Base-by-base conservation (phyloP, 2,888 invertebrate species). In the Phania funesta region DNA sequence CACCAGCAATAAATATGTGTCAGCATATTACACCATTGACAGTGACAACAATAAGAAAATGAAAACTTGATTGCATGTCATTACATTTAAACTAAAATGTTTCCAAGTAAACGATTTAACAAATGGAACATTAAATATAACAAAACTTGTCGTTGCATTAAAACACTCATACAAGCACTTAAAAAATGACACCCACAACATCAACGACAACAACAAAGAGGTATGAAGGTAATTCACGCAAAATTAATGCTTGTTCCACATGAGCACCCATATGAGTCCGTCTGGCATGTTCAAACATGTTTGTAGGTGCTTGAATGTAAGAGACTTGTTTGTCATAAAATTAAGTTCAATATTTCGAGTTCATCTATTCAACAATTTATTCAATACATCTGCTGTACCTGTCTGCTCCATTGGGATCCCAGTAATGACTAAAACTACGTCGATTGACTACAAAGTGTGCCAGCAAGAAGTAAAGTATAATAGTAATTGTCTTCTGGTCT, bases 91-190 rank as follows among this genome's bases (percentile, higher is more conserved):
- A n/a, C n/a, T n/a, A n/a, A n/a, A n/a, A n/a, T n/a, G n/a, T n/a
- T n/a, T n/a, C n/a, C n/a, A n/a, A n/a, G n/a, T n/a, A n/a, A n/a
- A n/a, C n/a, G n/a, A n/a, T n/a, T 29, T n/a, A 50, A 48, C 41
- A 50, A 13, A 6, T 38, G 20, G 48, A 65, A n/a, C 2, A 52
- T 2, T 4, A 32, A 50, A 20, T 32, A 52, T 35, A 38, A 18
- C 35, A 16, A 35, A 74, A 38, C 22, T 24, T 29, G 38, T 60
- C 58, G 44, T 67, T 60, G 52, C 32, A 44, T 41, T 60, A 48
- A 48, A 48, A 46, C 54, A 58, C 26, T 58, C 24, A n/a, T n/a
- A n/a, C n/a, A n/a, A n/a, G 7, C 52, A 68, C 68, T 76, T 76
- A 44, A 76, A 68, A 13, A 6, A 29, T 29, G 26, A 26, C 18